phyloP scores from a whole-genome alignment of 37 sponge, comb jelly and placozoan species.

The Trichoplax adhaerens region DNA sequence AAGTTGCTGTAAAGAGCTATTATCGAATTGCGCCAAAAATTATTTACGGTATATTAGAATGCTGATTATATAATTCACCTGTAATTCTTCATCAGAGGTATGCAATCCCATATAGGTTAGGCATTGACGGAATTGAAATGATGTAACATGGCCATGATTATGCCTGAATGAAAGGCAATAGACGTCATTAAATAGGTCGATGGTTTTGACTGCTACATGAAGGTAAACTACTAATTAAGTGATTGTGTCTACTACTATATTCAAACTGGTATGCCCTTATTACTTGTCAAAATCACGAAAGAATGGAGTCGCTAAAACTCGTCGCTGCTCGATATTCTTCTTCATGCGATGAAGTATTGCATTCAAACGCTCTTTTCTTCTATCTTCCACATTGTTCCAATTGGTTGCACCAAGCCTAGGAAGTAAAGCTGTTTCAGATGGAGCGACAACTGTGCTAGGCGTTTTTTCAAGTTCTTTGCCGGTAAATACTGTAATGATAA shows the following conservation, averaged over 20 bases:
- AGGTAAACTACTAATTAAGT: background rate
- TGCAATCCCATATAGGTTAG: constrained; percentile 30
- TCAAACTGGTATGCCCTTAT: constrained; percentile 15
- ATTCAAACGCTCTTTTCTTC: constrained; percentile 20
- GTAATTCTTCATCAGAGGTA: constrained; percentile 15
- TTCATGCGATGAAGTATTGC: constrained; percentile 37
- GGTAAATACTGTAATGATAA: constrained; percentile 1
- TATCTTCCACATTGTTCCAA: constrained; percentile 8
- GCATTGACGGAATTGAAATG: constrained; percentile 51
- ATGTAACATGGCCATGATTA: constrained; percentile 22
- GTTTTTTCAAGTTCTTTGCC: constrained; percentile 16
- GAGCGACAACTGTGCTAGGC: constrained; percentile 2
- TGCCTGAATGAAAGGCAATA: constrained; percentile 4
- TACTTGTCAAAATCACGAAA: constrained; percentile 88
- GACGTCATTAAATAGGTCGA: too few relatives aligned
- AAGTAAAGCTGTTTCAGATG: constrained; percentile 11
- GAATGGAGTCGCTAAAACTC: constrained; percentile 56
- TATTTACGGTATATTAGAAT: too few relatives aligned
- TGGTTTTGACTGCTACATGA: background rate
- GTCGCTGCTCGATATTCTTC: constrained; percentile 44
- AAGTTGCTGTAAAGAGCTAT: too few relatives aligned
- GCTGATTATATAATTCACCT: background rate
- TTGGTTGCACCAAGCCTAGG: constrained; percentile 12
- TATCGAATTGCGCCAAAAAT: too few relatives aligned
- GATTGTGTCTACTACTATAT: background rate